These are phyloP conservation scores for Diplolepis rosae DNA, from an alignment of 2,888 invertebrate species.

Conservation along the genomic window DNA sequence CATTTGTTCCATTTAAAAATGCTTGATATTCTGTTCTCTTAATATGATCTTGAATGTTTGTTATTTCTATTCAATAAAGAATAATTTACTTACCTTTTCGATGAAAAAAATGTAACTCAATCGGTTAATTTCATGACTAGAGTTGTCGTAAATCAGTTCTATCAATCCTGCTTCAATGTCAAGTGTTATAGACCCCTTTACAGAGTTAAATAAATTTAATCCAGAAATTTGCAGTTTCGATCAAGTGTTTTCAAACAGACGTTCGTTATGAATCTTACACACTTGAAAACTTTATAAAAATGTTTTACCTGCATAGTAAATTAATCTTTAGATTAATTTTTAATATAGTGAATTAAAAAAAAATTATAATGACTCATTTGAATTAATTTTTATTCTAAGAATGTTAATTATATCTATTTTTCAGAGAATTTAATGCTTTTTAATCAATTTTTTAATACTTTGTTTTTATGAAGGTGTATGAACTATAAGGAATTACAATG, in stretches of 20 bases:
- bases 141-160: no score
- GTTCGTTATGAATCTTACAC: background rate
- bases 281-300: no score
- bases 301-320: no score
- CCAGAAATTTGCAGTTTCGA: background rate
- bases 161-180: background rate
- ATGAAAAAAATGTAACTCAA: no score
- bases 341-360: no score
- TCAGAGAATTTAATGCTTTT: background rate
- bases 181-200: background rate
- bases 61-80: background rate
- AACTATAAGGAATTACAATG: conserved; percentile 77
- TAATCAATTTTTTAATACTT: background rate
- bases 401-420: background rate
- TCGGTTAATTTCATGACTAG: no score
- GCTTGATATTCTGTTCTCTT: background rate
- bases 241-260: background rate
- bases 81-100: background rate
- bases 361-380: no score
- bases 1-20: background rate
- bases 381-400: no score
- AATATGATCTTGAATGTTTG: background rate
- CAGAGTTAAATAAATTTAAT: background rate
- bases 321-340: no score
- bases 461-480: conserved; percentile 30